Conservation (phyloP, 2,888 invertebrate species). For the Ethmia dodecea region DNA sequence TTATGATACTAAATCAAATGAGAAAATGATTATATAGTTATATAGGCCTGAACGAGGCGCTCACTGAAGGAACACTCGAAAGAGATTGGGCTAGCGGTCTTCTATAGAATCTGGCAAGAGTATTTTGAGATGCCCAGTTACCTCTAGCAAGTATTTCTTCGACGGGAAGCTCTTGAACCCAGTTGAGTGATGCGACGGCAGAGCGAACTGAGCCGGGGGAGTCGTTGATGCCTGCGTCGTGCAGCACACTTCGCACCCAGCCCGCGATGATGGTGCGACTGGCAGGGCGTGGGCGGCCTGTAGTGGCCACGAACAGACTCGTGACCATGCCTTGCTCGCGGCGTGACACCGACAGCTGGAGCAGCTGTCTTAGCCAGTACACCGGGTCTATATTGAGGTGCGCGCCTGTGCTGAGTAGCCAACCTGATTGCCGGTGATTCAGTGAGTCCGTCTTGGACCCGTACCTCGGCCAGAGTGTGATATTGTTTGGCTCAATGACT, state of each 20-base stretch:
- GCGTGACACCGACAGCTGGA: background rate
- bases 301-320: background rate
- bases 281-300: background rate
- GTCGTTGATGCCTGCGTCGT: background rate
- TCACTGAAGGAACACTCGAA: background rate
- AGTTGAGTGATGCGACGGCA: background rate
- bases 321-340: background rate
- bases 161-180: background rate
- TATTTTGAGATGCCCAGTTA: background rate
- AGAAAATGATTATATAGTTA: too few species aligned
- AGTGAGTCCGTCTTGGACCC: background rate
- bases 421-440: background rate
- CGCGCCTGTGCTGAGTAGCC: background rate
- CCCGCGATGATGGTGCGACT: background rate
- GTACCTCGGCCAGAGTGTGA: background rate
- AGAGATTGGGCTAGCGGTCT: background rate
- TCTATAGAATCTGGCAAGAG: background rate
- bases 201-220: background rate
- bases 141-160: background rate
- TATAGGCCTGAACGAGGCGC: background rate
- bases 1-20: too few species aligned
- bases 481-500: too few species aligned
- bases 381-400: background rate
- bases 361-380: conserved; percentile 1
- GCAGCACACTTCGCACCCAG: background rate